phyloP scores from a whole-genome alignment of 2,113 vertebrate genomes.

The Rhodinocichla rosea region DNA sequence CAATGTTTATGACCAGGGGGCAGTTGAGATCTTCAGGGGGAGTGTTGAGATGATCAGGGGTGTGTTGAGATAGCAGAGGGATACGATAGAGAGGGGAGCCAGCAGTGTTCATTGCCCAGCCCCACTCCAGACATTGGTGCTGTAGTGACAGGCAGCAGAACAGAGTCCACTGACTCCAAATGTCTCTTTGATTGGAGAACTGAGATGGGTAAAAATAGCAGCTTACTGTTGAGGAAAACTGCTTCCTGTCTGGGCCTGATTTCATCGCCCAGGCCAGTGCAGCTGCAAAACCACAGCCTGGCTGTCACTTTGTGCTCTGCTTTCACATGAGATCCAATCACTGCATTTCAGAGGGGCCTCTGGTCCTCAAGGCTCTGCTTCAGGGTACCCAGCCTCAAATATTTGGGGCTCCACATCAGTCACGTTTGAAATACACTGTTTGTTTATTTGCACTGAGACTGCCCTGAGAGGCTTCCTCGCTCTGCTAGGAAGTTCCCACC shows the following conservation, averaged over 20 bases:
- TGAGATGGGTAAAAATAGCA: slow-evolving; percentile 52
- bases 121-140: background rate
- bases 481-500: slow-evolving; percentile 51
- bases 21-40: background rate
- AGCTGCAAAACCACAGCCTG: background rate
- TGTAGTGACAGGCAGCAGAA: background rate
- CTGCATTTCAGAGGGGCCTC: background rate
- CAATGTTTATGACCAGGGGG: rapidly evolving
- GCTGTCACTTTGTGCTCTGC: background rate
- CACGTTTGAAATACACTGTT: background rate
- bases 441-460: background rate
- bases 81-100: background rate
- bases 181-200: background rate
- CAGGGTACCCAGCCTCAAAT: background rate
- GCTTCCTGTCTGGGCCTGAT: slow-evolving; percentile 40
- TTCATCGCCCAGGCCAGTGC: background rate
- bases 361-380: background rate
- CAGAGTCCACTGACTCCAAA: background rate
- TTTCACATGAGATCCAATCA: background rate
- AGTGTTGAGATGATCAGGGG: background rate
- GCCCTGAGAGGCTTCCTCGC: background rate
- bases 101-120: background rate
- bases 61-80: background rate
- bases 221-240: slow-evolving; percentile 43
- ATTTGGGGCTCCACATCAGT: background rate